Evolutionary conservation across 2,797 vertebrate species (phyloP).

Genomic region (Macroramphosus scolopax): DNA sequence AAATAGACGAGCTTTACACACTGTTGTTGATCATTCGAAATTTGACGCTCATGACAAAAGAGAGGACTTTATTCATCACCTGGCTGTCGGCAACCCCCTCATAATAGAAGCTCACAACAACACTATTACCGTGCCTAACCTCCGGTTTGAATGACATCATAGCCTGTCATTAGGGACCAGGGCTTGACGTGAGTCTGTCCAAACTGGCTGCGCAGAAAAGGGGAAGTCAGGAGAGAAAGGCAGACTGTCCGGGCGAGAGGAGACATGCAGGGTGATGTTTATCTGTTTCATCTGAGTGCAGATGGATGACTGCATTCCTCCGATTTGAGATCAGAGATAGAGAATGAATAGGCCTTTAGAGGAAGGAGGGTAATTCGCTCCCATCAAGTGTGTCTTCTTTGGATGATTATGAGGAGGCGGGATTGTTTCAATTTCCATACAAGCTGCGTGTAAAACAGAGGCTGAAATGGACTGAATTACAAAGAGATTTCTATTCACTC

Average conservation of each 20-base stretch:
- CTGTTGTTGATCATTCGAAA: conserved; percentile 5
- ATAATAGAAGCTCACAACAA: conserved; percentile 9
- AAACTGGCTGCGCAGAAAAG: conserved; percentile 19
- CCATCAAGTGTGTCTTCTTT: no score
- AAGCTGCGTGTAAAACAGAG: no score
- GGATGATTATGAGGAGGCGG: no score
- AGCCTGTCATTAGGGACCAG: conserved; percentile 25
- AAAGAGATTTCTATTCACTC: no score
- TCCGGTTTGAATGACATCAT: conserved; percentile 50
- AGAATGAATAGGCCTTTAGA: neutral
- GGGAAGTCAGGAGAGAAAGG: conserved; percentile 10
- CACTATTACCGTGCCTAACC: conserved; percentile 23
- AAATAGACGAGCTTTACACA: neutral
- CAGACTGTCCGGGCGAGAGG: conserved; percentile 19
- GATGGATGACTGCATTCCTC: conserved; percentile 63
- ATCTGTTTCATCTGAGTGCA: conserved; percentile 43
- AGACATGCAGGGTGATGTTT: conserved; percentile 35
- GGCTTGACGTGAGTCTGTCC: conserved; percentile 21
- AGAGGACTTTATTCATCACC: conserved; percentile 8
- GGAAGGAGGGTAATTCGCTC: conserved; percentile 3
- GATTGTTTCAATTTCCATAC: no score
- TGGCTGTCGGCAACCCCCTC: neutral
- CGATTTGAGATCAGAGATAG: conserved; percentile 32
- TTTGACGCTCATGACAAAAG: neutral
- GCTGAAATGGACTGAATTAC: no score